phyloP scores from a whole-genome alignment of 2,888 invertebrate species.

The Ochropleura plecta region DNA sequence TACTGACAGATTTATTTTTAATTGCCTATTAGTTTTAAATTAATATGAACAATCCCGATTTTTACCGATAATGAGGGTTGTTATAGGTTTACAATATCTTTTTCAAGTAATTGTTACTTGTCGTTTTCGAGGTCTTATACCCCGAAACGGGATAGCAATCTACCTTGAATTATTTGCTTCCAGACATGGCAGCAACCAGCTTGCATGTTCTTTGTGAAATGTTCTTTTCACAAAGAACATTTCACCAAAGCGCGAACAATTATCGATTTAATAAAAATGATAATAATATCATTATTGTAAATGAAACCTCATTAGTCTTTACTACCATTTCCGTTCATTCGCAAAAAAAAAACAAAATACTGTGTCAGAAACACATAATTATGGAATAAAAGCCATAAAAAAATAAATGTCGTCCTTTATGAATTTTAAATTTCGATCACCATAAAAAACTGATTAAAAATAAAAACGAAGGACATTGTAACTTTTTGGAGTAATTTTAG shows the following conservation, averaged over 20 bases:
- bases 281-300: conserved; percentile 24
- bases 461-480: conserved; percentile 33
- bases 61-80: background rate
- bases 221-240: conserved; percentile 24
- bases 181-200: conserved; percentile 1
- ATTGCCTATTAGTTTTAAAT: background rate
- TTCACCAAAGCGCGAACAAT: conserved; percentile 32
- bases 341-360: conserved; percentile 14
- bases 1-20: background rate
- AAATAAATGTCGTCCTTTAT: conserved; percentile 11
- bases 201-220: too few relatives aligned
- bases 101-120: background rate
- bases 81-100: background rate
- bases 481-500: conserved; percentile 26
- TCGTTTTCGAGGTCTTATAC: background rate
- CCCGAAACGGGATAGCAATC: background rate
- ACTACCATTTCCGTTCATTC: conserved; percentile 12
- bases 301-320: conserved; percentile 20
- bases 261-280: conserved; percentile 19
- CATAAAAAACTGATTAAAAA: conserved; percentile 27
- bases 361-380: conserved; percentile 15
- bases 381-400: conserved; percentile 2
- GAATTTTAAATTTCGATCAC: conserved; percentile 32
- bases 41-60: background rate
- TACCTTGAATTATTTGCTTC: conserved; percentile 16